These are phyloP conservation scores for Formicarius rufipectus DNA, from an alignment of 2,113 vertebrate genomes.

Conservation along the genomic window DNA sequence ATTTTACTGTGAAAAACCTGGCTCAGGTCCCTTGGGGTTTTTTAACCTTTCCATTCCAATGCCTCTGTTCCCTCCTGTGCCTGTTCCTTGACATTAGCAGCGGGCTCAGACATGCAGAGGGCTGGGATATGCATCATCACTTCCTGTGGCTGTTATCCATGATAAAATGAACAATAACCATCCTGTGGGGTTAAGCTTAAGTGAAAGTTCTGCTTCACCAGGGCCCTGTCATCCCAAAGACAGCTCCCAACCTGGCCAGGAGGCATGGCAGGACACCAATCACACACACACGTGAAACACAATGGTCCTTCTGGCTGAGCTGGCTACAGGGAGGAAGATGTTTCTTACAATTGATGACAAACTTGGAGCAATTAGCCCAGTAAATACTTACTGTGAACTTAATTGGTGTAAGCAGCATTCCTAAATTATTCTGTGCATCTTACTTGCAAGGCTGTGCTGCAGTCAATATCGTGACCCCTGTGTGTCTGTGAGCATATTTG, in stretches of 20 bases:
- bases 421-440: neutral
- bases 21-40: neutral
- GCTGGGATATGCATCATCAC: rapidly evolving
- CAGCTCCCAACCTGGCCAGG: neutral
- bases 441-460: neutral
- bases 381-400: neutral
- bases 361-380: neutral
- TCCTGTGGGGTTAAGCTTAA: rapidly evolving
- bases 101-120: neutral
- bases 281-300: neutral
- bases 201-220: neutral
- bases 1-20: neutral
- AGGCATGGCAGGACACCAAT: no score
- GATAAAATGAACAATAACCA: rapidly evolving
- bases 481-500: neutral
- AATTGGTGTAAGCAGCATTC: neutral
- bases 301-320: neutral
- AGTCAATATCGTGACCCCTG: neutral
- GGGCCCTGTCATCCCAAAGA: neutral
- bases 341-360: neutral
- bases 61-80: neutral
- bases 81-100: neutral
- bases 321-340: rapidly evolving
- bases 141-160: rapidly evolving
- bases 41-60: neutral